Evolutionary conservation across 2,113 vertebrate genomes (phyloP), one percentile per base, ranked within the genome.

Genomic region (Colistium nudipinnis): DNA sequence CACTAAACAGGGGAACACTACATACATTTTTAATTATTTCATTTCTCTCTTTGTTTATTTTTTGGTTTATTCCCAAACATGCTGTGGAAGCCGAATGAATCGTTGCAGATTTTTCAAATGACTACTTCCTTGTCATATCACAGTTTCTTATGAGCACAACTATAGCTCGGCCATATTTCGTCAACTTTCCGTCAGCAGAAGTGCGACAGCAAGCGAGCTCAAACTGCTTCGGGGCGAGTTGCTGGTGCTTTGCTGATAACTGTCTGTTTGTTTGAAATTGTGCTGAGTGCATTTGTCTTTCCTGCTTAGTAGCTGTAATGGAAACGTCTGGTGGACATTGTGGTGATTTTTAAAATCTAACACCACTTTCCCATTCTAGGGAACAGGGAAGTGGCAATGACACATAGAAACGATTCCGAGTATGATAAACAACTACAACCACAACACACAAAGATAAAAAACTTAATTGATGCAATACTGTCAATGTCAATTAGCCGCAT

Each of bases 211-310:
- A 36, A 27, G 53, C 6, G 17, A 12, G 28, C 38, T 49, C 20
- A 35, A 19, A 12, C 20, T 11, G 20, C n/a, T 17, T 3, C 6
- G 4, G 6, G 35, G 48, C 11, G 27, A 57, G 16, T 6, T 19
- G 19, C 4, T 54, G 14, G 4, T 35, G 36, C n/a, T 27, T 62
- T 12, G 10, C 38, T 43, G 12, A 74, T 33, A 52, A 30, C 17
- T 52, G 27, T 8, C 44, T 51, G 7, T 57, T 56, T 51, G 7
- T 57, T 56, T 47, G 13, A 52, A 28, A 53, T 12, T 52, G n/a
- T 6, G 9, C 4, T 27, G 20, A 17, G 4, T 43, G 52, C 1
- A 0, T 17, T 30, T 30, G 1, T 17, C 49, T 55, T 55, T 27
- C 25, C 10, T 10, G 25, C 14, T 7, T 35, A 6, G 57, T 35